These are phyloP conservation scores for Typhlichthys eigenmanni DNA, from an alignment of 2,797 vertebrate genomes.

Conservation along the genomic window DNA sequence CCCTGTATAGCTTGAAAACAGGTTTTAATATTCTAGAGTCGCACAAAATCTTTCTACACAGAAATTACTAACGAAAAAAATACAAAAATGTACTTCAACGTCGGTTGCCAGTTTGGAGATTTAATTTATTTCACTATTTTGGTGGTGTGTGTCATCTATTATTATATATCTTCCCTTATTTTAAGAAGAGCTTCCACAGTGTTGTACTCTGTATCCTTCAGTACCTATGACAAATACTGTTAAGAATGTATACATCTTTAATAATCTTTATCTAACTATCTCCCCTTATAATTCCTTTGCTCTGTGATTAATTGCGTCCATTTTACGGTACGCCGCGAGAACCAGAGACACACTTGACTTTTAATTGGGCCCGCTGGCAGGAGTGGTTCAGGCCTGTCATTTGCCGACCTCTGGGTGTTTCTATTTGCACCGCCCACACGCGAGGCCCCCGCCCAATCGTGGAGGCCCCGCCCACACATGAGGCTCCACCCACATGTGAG, in stretches of 20 bases:
- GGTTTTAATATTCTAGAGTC: no score
- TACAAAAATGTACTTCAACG: no score
- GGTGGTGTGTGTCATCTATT: no score
- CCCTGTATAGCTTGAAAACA: no score
- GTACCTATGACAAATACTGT: constrained; percentile 59
- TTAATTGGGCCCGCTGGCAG: constrained; percentile 70
- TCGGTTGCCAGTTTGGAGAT: no score
- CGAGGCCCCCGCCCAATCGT: constrained; percentile 27
- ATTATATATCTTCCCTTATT: no score
- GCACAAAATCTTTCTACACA: no score
- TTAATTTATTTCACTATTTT: no score
- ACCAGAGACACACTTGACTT: constrained; percentile 64
- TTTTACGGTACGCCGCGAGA: constrained; percentile 54
- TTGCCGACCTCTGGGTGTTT: constrained; percentile 29
- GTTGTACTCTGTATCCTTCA: constrained; percentile 29
- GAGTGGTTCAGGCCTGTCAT: constrained; percentile 55
- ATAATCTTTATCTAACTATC: constrained; percentile 73
- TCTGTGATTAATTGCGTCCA: constrained; percentile 68
- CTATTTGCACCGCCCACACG: constrained; percentile 47
- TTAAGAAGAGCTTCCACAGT: no score
- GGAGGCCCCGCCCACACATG: constrained; percentile 51
- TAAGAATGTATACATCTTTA: constrained; percentile 76
- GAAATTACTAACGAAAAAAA: no score
- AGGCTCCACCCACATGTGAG: constrained; percentile 54
- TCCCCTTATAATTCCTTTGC: constrained; percentile 73